A percentile compares a stretch with the other conserved stretches of the same genome.
Evolutionary conservation across 2,797 vertebrate genomes (phyloP).

Genomic region (Apogon talboti): DNA sequence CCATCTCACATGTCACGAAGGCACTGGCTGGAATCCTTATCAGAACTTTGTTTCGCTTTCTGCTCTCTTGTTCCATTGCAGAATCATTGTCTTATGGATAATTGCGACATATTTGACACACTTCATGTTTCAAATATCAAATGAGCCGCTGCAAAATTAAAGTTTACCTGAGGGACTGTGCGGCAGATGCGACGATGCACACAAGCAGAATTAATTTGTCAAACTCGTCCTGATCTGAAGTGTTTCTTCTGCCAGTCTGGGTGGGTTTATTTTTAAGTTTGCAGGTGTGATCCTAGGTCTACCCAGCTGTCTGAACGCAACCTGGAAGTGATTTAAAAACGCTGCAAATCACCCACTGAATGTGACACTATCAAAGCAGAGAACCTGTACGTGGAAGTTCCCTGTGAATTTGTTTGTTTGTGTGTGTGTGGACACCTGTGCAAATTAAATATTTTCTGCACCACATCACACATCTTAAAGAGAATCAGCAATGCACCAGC

Average conservation of each 20-base stretch:
- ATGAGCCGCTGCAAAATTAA: not conserved
- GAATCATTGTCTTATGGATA: not conserved
- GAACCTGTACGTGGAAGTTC: constrained; percentile 26
- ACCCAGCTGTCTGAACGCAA: constrained; percentile 28
- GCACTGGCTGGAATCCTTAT: constrained; percentile 22
- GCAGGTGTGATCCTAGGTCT: constrained; percentile 14
- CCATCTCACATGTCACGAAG: constrained; percentile 54
- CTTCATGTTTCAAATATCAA: not conserved
- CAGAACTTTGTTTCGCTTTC: constrained; percentile 16
- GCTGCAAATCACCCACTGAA: constrained; percentile 41
- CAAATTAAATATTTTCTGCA: constrained; percentile 48
- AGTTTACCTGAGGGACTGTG: not conserved
- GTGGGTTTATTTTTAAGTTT: constrained; percentile 24
- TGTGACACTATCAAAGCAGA: constrained; percentile 48
- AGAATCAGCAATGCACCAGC: constrained; percentile 29
- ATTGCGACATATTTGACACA: not conserved
- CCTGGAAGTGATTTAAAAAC: constrained; percentile 24
- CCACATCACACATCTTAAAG: constrained; percentile 31
- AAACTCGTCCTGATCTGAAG: constrained; percentile 33
- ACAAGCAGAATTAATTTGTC: constrained; percentile 31
- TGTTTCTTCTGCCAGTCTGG: constrained; percentile 28
- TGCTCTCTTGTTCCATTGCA: constrained; percentile 12
- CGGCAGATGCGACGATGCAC: constrained; percentile 13
- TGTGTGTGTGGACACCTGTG: not conserved
- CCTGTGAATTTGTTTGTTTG: constrained; percentile 9